A percentile compares a stretch with the other conserved stretches of the same genome.
phyloP scores from a whole-genome alignment of 2,113 vertebrate genomes.

The Ancistrus triradiatus region DNA sequence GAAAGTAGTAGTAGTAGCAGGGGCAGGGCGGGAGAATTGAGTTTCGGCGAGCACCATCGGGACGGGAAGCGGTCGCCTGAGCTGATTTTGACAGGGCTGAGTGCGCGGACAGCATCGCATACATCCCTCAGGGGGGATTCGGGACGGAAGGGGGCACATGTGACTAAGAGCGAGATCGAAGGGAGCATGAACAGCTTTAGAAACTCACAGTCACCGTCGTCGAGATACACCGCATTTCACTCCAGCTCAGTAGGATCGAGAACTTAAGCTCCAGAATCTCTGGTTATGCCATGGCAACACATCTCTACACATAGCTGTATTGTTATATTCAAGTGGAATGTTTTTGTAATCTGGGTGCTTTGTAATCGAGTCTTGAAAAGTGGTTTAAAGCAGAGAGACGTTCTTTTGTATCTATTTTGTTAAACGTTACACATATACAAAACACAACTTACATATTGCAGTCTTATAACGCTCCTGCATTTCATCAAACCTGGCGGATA shows the following conservation, averaged over 20 bases:
- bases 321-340: slow-evolving; percentile 43
- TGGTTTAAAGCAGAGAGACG: slow-evolving; percentile 13
- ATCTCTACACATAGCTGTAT: slow-evolving; percentile 32
- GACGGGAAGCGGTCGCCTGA: slow-evolving; percentile 42
- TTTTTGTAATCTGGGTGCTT: slow-evolving; percentile 31
- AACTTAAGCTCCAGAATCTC: slow-evolving; percentile 53
- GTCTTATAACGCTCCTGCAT: no score
- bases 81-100: slow-evolving; percentile 41
- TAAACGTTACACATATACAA: no score
- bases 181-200: slow-evolving; percentile 83
- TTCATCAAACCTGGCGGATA: no score
- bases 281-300: slow-evolving; percentile 27
- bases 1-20: slow-evolving; percentile 40
- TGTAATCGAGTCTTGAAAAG: slow-evolving; percentile 7
- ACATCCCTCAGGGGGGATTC: slow-evolving; percentile 55
- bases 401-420: no score
- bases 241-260: slow-evolving; percentile 79
- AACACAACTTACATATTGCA: no score
- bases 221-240: slow-evolving; percentile 77
- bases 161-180: slow-evolving; percentile 64
- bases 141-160: slow-evolving; percentile 48
- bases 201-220: slow-evolving; percentile 79
- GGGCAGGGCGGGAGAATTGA: slow-evolving; percentile 23
- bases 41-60: slow-evolving; percentile 10
- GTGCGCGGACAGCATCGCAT: slow-evolving; percentile 45